Percentiles rank a stretch among this genome's conserved stretches.
Evolutionary conservation across 2,888 invertebrate genomes (phyloP).

Genomic region (Eristalinus sepulchralis): DNA sequence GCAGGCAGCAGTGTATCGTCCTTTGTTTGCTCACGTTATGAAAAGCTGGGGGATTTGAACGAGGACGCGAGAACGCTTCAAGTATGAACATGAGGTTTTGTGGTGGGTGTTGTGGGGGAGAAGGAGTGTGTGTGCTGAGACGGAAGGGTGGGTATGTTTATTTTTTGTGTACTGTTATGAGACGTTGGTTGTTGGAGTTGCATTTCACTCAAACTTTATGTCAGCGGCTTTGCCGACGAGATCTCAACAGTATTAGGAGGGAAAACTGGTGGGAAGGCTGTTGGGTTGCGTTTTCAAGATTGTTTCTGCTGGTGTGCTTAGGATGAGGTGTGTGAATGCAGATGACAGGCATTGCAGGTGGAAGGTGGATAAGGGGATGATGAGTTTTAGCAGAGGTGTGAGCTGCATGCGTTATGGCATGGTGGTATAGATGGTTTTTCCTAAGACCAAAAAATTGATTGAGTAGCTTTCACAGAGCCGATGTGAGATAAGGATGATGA

Average conservation of each 20-base stretch:
- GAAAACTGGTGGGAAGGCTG: background rate
- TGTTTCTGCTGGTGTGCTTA: background rate
- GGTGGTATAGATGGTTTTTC: no score
- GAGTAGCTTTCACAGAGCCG: no score
- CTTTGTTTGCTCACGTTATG: slow-evolving; percentile 4
- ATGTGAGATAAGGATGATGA: no score
- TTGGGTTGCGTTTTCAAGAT: background rate
- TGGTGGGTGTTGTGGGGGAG: background rate
- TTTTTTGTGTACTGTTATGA: background rate
- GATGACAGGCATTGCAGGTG: no score
- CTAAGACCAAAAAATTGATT: no score
- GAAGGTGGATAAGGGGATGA: no score
- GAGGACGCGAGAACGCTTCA: slow-evolving; percentile 14
- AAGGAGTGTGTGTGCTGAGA: background rate
- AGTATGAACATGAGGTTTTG: background rate
- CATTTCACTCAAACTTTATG: slow-evolving; percentile 5
- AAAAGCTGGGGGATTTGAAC: background rate
- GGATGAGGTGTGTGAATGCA: no score
- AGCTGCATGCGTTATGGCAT: no score
- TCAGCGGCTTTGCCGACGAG: background rate
- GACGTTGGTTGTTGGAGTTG: background rate
- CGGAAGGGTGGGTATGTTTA: background rate
- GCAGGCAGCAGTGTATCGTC: background rate
- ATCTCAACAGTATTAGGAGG: slow-evolving; percentile 6
- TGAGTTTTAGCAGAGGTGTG: no score